Percentiles rank a stretch among this genome's conserved stretches.
Conservation (phyloP, 2,888 invertebrate species). For the Drosophila lutescens region DNA sequence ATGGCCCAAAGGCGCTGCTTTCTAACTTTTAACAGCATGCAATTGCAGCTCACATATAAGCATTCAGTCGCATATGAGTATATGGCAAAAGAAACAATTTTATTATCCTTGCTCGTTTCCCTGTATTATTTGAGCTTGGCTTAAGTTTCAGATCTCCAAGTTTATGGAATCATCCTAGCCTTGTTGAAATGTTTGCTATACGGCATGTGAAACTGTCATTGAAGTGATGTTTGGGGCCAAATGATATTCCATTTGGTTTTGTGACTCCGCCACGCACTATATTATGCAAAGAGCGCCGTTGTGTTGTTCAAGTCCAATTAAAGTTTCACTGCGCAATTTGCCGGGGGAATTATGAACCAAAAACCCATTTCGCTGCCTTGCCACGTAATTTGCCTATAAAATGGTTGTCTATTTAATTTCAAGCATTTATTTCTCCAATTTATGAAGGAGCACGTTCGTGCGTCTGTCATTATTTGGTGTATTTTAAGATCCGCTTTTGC, state of each 20-base stretch:
- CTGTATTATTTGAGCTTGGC: constrained; percentile 29
- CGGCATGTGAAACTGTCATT: constrained; percentile 10
- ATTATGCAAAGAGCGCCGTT: constrained; percentile 2
- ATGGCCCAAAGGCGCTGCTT: constrained; percentile 31
- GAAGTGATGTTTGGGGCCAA: constrained; percentile 23
- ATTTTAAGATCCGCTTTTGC: constrained; percentile 8
- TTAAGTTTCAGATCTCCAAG: constrained; percentile 17
- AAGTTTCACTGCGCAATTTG: constrained; percentile 35
- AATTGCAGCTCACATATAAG: constrained; percentile 31
- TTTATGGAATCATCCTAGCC: constrained; percentile 19
- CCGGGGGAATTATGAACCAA: constrained; percentile 36
- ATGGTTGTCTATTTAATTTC: constrained; percentile 50
- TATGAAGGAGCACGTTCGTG: constrained; percentile 41
- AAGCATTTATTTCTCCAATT: constrained; percentile 45
- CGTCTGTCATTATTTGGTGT: constrained; percentile 3
- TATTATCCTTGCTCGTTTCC: constrained; percentile 38
- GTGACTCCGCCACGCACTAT: constrained; percentile 11
- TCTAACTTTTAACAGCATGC: constrained; percentile 37
- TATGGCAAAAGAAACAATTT: constrained; percentile 20
- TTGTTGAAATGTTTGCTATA: no score
- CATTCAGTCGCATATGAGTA: constrained; percentile 1
- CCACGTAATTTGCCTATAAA: constrained; percentile 59
- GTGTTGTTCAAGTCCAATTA: constrained; percentile 34
- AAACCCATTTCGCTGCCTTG: constrained; percentile 39
- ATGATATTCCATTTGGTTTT: constrained; percentile 28